Base-by-base conservation (phyloP, 2,888 invertebrate species). In the Oithona nana region DNA sequence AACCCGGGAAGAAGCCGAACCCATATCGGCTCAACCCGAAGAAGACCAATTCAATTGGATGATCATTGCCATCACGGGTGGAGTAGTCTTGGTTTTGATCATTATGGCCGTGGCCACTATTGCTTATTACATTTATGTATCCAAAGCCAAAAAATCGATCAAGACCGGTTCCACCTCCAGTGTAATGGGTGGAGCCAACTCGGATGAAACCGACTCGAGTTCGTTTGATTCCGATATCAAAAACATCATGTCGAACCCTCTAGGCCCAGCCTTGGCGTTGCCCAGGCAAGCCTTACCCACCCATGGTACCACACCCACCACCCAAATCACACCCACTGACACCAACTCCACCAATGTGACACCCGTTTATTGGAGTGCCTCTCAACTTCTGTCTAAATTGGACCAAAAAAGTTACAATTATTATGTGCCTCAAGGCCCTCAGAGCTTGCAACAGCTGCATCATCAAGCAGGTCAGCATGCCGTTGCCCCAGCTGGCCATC, bases 291-390 rank as follows among this genome's bases (percentile, higher is more conserved):
- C 20, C 20, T 11, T 39, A 16, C n/a, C n/a, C n/a, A n/a, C n/a
- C n/a, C 39, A 39, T 39, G 39, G 8, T 16, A 39, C 39, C 8
- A n/a, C n/a, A n/a, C n/a, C n/a, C n/a, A 6, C 39, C 39, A 39
- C 39, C 16, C 22, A 54, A 16, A 26, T 3, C 54, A 20, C 54
- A 3, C 24, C 8, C 24, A 54, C 22, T 6, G 26, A 26, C 24
- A 26, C n/a, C 49, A 50, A 28, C 26, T 24, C 54, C 73, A 8
- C 69, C 78, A 30, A 78, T 76, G 66, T 79, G 78, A 0, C 78
- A 75, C 68, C 79, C 78, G 67, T 78, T 77, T 64, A 66, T 1
- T 80, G 80, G 80, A 78, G 77, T 28, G 80, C 80, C 1, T 78
- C 78, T 2, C 79, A 80, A 67, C 70, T 80, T 13, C 70, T 80